phyloP scores from a whole-genome alignment of 2,888 invertebrate species.

The Sclerodermus sp. region DNA sequence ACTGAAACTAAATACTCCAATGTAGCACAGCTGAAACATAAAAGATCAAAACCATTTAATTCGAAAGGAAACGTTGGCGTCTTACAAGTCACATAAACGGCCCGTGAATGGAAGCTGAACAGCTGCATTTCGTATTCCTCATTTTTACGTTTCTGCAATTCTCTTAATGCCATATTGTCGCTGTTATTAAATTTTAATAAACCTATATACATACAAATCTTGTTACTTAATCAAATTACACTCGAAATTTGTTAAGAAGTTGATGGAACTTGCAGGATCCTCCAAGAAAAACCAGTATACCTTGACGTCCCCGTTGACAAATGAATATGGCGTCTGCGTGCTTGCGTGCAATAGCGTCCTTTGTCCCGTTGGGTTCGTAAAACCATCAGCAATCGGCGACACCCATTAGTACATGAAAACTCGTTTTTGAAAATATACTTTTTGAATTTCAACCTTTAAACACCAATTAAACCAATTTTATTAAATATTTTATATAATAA shows the following conservation, averaged over 20 bases:
- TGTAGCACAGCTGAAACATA: slow-evolving; percentile 15
- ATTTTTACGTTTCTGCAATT: slow-evolving; percentile 32
- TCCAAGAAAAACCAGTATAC: slow-evolving; percentile 17
- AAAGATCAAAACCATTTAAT: slow-evolving; percentile 21
- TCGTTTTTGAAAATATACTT: too few species aligned
- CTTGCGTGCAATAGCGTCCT: slow-evolving; percentile 41
- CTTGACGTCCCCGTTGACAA: slow-evolving; percentile 49
- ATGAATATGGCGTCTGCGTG: slow-evolving; percentile 44
- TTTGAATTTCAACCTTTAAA: too few species aligned
- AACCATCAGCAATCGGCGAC: too few species aligned
- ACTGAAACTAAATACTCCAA: slow-evolving; percentile 20
- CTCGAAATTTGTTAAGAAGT: too few species aligned
- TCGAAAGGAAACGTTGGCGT: slow-evolving; percentile 21
- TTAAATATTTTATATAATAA: too few species aligned
- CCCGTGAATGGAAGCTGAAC: slow-evolving; percentile 46
- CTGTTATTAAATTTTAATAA: too few species aligned
- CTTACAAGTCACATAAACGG: slow-evolving; percentile 43
- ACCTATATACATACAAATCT: too few species aligned
- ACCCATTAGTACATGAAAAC: too few species aligned
- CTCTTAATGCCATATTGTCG: slow-evolving; percentile 28
- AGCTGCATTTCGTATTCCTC: slow-evolving; percentile 53
- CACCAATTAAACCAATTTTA: too few species aligned
- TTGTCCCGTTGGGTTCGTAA: slow-evolving; percentile 35
- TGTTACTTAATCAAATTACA: too few species aligned
- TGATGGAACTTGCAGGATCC: too few species aligned